Evolutionary conservation across 2,797 vertebrate species (phyloP), one percentile per base, ranked within the genome.

Genomic region (Poeciliopsis paucimaculata): DNA sequence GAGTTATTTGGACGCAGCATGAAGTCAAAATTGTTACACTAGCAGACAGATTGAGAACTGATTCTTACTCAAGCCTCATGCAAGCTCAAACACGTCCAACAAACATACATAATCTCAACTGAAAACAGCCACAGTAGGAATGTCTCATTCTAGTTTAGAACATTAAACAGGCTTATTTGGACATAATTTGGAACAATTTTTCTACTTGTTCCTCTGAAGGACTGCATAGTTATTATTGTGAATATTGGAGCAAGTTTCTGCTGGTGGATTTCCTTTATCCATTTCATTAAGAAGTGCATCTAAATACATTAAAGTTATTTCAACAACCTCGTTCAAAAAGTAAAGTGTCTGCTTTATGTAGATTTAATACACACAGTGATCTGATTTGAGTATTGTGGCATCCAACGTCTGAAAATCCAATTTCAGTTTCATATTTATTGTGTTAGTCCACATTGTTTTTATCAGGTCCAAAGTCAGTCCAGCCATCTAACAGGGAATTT

Each of bases 1-100:
- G 82, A 91, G 84, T 92, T 82, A 87, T 81, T 72, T 86, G 85
- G 89, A 87, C 86, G 71, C 80, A 86, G 86, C 90, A 88, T 93
- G 83, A 83, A 93, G 81, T 89, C 86, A 86, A 84, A 92, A 79
- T 78, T 82, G 86, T 91, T 81, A 90, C 82, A 81, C 82, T 77
- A 78, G 80, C 77, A 87, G 78, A 88, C 34, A 45, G n/a, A 82
- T 36, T 77, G 81, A 74, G 36, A 53, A 68, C 73, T 77, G 70
- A 81, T 83, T 89, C 79, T 80, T 76, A 78, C 79, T 80, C 71
- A 55, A 3, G 28, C 60, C 70, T 57, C 79, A 47, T 70, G 60
- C 79, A 55, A 46, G 75, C 68, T 41, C 39, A 62, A 9, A 28
- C 71, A 75, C 71, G 34, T 34, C 51, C n/a, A 82, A 49, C 28